Conservation (phyloP, 2,797 vertebrate species). For the Lacerta agilis region DNA sequence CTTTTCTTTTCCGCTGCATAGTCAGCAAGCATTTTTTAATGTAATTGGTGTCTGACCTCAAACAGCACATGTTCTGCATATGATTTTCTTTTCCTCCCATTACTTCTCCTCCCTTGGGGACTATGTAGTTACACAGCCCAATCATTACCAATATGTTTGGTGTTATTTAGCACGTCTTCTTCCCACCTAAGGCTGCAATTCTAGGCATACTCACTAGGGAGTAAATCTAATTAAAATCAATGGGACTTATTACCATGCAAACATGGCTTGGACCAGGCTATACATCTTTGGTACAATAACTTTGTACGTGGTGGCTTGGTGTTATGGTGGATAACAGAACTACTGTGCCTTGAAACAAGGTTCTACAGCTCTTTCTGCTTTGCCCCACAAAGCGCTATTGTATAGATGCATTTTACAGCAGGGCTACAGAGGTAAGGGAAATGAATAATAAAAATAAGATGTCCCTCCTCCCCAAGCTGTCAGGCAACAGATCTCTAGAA, state of each 20-base stretch:
- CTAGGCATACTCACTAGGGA: background rate
- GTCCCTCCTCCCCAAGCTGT: background rate
- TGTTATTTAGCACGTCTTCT: background rate
- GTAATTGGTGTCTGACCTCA: constrained; percentile 11
- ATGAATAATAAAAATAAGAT: background rate
- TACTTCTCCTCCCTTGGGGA: constrained; percentile 1
- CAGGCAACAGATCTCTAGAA: background rate
- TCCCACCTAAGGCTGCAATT: background rate
- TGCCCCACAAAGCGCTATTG: background rate
- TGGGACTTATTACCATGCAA: background rate
- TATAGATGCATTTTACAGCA: background rate
- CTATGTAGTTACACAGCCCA: background rate
- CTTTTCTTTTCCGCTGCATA: background rate
- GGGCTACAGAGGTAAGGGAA: background rate
- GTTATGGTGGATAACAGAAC: background rate
- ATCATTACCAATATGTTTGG: background rate
- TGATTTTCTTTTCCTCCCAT: constrained; percentile 1
- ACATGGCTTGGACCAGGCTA: background rate
- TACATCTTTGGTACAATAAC: background rate
- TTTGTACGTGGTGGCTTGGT: background rate
- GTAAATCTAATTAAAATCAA: constrained; percentile 15
- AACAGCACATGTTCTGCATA: background rate
- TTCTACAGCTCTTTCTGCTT: background rate
- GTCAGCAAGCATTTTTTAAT: constrained; percentile 3
- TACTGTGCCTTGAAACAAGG: background rate